Conservation (phyloP, 2,888 invertebrate genomes). For the Mystacides longicornis region DNA sequence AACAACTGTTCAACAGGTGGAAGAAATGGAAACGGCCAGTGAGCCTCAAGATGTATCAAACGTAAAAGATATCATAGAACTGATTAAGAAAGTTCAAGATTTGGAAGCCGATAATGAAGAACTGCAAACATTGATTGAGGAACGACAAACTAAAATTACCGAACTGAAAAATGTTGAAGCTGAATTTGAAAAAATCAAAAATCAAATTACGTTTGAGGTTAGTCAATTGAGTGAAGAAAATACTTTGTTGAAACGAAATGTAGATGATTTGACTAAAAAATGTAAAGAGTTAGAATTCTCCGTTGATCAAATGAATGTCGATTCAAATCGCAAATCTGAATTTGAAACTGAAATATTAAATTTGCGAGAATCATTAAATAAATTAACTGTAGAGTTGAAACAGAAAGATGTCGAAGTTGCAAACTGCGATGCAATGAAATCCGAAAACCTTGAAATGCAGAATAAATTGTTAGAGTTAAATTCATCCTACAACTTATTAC, state of each 20-base stretch:
- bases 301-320: neutral
- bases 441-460: constrained; percentile 3
- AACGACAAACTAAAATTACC: constrained; percentile 30
- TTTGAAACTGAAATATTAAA: constrained; percentile 4
- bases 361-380: neutral
- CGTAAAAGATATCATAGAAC: constrained; percentile 37
- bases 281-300: neutral
- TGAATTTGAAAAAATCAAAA: constrained; percentile 21
- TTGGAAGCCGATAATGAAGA: constrained; percentile 57
- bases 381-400: neutral
- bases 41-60: neutral
- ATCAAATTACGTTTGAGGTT: constrained; percentile 7
- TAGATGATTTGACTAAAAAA: neutral
- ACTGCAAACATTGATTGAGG: constrained; percentile 49
- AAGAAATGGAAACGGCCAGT: constrained; percentile 49
- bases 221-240: constrained; percentile 39
- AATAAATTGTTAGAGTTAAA: neutral
- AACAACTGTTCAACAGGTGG: constrained; percentile 51
- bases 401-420: neutral
- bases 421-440: neutral
- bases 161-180: constrained; percentile 12
- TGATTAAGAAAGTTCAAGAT: constrained; percentile 49
- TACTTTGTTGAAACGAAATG: constrained; percentile 31
- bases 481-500: neutral
- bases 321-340: constrained; percentile 3